Conservation (phyloP, 2,888 invertebrate genomes). For the Eilema caniola region DNA sequence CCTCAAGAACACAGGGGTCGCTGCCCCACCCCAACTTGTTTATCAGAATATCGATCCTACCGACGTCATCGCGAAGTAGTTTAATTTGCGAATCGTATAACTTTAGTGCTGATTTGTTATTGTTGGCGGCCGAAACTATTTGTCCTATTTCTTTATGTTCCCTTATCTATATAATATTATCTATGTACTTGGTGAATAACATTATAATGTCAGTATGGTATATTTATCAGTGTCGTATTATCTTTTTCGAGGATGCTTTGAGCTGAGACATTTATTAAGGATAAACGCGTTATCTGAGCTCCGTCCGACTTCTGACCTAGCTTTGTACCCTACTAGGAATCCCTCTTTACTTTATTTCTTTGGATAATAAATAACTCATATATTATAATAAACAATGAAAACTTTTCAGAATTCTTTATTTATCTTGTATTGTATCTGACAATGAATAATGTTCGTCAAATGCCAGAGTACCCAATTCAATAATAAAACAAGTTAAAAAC, state of each 20-base stretch:
- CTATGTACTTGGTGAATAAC: conserved; percentile 13
- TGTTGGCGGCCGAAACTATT: conserved; percentile 29
- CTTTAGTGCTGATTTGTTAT: conserved; percentile 51
- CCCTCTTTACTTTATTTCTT: conserved; percentile 15
- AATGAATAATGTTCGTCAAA: not conserved
- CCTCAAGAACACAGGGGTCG: conserved; percentile 70
- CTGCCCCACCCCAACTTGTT: conserved; percentile 72
- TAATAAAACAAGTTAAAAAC: no score
- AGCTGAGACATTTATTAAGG: conserved; percentile 24
- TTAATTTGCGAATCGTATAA: conserved; percentile 58
- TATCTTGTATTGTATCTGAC: conserved; percentile 3
- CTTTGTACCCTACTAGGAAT: conserved; percentile 36
- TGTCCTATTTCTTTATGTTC: conserved; percentile 20
- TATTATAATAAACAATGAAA: conserved; percentile 5
- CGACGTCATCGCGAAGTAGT: conserved; percentile 62
- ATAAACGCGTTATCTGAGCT: conserved; percentile 44
- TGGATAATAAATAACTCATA: conserved; percentile 7
- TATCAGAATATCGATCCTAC: conserved; percentile 77
- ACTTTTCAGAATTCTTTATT: not conserved
- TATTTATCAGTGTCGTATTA: conserved; percentile 27
- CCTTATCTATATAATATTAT: not conserved
- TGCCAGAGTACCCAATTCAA: no score
- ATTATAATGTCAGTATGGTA: conserved; percentile 5
- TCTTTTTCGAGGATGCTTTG: conserved; percentile 18
- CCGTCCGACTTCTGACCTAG: conserved; percentile 40